phyloP scores from a whole-genome alignment of 2,888 invertebrate genomes.

The Yponomeuta sedellus region DNA sequence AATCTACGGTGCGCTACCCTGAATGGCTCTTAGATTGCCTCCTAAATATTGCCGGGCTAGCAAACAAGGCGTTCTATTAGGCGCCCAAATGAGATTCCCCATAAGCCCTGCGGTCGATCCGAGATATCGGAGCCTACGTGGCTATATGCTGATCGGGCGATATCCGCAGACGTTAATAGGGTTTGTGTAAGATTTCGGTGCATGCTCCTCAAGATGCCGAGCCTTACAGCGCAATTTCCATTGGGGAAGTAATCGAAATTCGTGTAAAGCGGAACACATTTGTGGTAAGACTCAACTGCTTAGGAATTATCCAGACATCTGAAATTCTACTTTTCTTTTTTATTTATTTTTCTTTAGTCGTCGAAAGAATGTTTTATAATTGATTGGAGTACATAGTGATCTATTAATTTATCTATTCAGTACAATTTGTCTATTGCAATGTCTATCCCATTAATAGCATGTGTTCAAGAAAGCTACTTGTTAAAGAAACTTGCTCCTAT shows the following conservation, averaged over 20 bases:
- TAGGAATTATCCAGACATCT: no score
- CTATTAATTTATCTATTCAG: no score
- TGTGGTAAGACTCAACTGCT: no score
- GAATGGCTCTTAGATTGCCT: slow-evolving; percentile 72
- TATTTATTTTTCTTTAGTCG: no score
- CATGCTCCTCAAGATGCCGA: neutral
- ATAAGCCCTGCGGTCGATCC: slow-evolving; percentile 5
- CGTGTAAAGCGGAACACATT: no score
- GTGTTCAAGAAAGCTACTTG: no score
- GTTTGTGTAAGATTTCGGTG: neutral
- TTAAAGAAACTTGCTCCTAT: no score
- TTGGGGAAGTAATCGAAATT: neutral
- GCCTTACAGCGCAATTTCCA: neutral
- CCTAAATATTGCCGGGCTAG: slow-evolving; percentile 58
- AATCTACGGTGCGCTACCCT: slow-evolving; percentile 57
- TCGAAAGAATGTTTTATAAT: no score
- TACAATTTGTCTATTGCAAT: no score
- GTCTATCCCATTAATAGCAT: no score
- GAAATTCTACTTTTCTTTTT: no score
- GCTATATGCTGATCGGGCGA: neutral
- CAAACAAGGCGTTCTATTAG: slow-evolving; percentile 63
- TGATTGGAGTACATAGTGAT: no score
- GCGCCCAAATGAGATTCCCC: slow-evolving; percentile 53
- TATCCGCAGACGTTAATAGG: neutral
- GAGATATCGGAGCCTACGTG: slow-evolving; percentile 1